A percentile compares a stretch with the other conserved stretches of the same genome.
phyloP scores from a whole-genome alignment of 2,888 invertebrate species.

The Eristalinus aeneus region DNA sequence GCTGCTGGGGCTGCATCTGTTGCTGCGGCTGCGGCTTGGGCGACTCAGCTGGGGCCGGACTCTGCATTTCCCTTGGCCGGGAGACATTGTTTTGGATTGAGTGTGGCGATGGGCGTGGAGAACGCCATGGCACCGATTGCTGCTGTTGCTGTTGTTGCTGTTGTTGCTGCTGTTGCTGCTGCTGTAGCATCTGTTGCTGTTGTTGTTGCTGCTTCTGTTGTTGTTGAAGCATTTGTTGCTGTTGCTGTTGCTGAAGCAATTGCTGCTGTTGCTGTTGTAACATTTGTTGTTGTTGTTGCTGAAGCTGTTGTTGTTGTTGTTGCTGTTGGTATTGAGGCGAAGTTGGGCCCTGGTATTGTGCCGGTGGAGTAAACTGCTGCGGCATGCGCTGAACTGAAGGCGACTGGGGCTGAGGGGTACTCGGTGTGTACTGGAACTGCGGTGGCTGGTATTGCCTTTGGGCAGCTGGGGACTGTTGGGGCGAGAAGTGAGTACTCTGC shows the following conservation, averaged over 20 bases:
- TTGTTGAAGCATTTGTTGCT: constrained; percentile 67
- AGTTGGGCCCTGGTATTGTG: constrained; percentile 71
- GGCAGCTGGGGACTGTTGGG: constrained; percentile 50
- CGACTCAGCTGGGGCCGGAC: constrained; percentile 68
- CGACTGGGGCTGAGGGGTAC: constrained; percentile 69
- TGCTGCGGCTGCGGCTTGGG: constrained; percentile 71
- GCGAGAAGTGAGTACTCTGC: constrained; percentile 74
- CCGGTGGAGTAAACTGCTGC: constrained; percentile 65
- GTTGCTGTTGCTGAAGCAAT: constrained; percentile 76
- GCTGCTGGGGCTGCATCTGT: constrained; percentile 73
- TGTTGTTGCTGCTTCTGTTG: constrained; percentile 69
- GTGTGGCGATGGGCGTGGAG: constrained; percentile 67
- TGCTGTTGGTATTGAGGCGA: constrained; percentile 73
- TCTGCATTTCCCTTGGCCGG: constrained; percentile 67
- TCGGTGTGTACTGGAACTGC: constrained; percentile 70
- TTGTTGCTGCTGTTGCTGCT: constrained; percentile 72
- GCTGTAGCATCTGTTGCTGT: constrained; percentile 72
- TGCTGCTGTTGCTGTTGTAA: constrained; percentile 65
- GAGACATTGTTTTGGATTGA: constrained; percentile 52
- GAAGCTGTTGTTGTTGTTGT: constrained; percentile 69
- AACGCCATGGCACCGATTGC: constrained; percentile 77
- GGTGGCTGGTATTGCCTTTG: constrained; percentile 37
- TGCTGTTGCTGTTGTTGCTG: constrained; percentile 56
- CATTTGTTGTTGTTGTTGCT: constrained; percentile 72
- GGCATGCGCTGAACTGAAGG: constrained; percentile 44